Evolutionary conservation across 2,888 invertebrate genomes (phyloP).

Genomic region (Thymelicus sylvestris): DNA sequence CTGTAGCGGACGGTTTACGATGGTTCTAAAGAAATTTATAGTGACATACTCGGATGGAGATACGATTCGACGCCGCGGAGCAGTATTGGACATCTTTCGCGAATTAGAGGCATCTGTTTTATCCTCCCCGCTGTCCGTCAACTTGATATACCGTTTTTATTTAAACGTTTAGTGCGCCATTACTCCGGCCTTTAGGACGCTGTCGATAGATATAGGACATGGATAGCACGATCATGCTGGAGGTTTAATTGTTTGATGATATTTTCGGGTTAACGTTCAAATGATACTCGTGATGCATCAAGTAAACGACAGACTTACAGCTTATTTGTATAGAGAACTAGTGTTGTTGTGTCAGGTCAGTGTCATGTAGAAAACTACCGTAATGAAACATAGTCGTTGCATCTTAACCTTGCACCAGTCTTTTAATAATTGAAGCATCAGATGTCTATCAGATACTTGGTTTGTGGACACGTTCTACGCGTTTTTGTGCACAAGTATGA

Average conservation of each 20-base stretch:
- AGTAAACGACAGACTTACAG: no score
- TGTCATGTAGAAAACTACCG: no score
- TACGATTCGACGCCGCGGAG: slow-evolving; percentile 58
- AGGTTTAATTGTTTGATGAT: background rate
- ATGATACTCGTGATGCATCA: no score
- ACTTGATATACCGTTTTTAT: slow-evolving; percentile 41
- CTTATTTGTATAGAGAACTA: no score
- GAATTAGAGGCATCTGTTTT: slow-evolving; percentile 47
- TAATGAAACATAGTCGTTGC: no score
- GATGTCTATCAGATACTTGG: no score
- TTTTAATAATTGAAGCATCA: no score
- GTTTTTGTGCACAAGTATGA: no score
- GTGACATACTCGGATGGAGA: slow-evolving; percentile 64
- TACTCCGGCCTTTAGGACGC: slow-evolving; percentile 7
- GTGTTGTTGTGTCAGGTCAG: no score
- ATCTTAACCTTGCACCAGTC: no score
- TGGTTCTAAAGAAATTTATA: slow-evolving; percentile 68
- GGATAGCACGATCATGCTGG: background rate
- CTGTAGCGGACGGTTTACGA: slow-evolving; percentile 61
- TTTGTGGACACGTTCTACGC: no score
- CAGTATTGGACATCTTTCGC: slow-evolving; percentile 45
- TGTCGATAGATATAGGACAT: background rate
- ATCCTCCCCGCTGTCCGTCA: slow-evolving; percentile 39
- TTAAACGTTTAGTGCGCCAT: slow-evolving; percentile 33
- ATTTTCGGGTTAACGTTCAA: background rate